Conservation (phyloP, 2,113 vertebrate genomes). For the Sinosuthora webbiana region DNA sequence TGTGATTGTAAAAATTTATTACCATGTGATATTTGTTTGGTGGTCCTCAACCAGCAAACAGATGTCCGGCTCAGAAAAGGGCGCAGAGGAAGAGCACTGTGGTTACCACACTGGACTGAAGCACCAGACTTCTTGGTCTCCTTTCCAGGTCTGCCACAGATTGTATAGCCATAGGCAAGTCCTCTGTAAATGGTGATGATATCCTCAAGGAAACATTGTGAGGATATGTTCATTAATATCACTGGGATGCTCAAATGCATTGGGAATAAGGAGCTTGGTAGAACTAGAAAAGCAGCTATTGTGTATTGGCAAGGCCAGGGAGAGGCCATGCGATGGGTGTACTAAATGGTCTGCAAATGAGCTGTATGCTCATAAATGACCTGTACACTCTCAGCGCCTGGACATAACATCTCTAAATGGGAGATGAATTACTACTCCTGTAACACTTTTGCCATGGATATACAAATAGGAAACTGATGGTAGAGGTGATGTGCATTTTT, state of each 20-base stretch:
- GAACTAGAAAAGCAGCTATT: not conserved
- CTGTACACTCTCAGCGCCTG: not conserved
- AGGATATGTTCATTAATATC: constrained; percentile 16
- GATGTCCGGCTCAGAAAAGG: constrained; percentile 21
- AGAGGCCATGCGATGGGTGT: not conserved
- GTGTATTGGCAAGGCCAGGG: not conserved
- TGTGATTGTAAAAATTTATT: constrained; percentile 45
- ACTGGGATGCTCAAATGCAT: not conserved
- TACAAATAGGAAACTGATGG: not conserved
- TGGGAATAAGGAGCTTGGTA: not conserved
- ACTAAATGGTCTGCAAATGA: constrained; percentile 16
- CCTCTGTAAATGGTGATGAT: constrained; percentile 15
- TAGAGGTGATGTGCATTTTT: not conserved
- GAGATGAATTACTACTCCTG: not conserved
- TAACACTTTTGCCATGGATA: not conserved
- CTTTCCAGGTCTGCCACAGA: constrained; percentile 44
- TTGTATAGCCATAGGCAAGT: constrained; percentile 23
- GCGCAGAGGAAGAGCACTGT: not conserved
- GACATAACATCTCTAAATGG: not conserved
- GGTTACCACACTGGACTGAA: not conserved
- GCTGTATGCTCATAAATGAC: not conserved
- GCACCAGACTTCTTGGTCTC: constrained; percentile 16
- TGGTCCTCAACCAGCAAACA: constrained; percentile 34
- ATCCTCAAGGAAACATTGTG: not conserved
- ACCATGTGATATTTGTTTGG: constrained; percentile 31